These are phyloP conservation scores for Ceyx erithaca DNA, from an alignment of 2,797 vertebrate genomes.

Conservation along the genomic window DNA sequence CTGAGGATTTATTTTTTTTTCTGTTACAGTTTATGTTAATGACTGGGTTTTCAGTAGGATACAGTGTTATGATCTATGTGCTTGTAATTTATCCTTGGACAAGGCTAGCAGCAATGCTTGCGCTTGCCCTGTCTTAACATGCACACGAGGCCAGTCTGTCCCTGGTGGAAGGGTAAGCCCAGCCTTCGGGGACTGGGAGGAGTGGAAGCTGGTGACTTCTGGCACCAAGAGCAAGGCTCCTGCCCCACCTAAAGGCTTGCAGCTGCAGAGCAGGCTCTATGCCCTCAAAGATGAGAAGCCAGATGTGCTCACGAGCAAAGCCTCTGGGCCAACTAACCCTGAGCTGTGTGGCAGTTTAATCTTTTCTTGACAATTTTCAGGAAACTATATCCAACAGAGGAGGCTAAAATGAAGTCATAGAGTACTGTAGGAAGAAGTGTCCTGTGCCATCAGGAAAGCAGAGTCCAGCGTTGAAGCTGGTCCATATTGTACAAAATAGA, in stretches of 20 bases:
- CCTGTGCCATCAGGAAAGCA: background rate
- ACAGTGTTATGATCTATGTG: background rate
- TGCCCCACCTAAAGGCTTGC: background rate
- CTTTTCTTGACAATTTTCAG: background rate
- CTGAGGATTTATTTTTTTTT: background rate
- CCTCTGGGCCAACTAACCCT: rapidly evolving
- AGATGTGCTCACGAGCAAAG: background rate
- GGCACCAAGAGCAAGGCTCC: background rate
- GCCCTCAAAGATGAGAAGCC: background rate
- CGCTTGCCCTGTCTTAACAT: background rate
- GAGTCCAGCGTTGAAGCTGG: background rate
- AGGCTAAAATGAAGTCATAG: background rate
- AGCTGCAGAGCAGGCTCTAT: background rate
- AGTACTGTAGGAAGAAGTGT: background rate
- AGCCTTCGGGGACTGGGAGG: background rate
- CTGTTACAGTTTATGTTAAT: background rate
- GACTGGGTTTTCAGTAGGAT: background rate
- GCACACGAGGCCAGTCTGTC: rapidly evolving
- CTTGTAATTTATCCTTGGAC: background rate
- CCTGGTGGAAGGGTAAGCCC: background rate
- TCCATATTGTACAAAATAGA: background rate
- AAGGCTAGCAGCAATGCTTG: background rate
- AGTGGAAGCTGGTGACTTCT: background rate
- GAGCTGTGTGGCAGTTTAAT: rapidly evolving
- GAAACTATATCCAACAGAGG: background rate